Conservation (phyloP, 2,888 invertebrate species). For the Drosophila seclusa region DNA sequence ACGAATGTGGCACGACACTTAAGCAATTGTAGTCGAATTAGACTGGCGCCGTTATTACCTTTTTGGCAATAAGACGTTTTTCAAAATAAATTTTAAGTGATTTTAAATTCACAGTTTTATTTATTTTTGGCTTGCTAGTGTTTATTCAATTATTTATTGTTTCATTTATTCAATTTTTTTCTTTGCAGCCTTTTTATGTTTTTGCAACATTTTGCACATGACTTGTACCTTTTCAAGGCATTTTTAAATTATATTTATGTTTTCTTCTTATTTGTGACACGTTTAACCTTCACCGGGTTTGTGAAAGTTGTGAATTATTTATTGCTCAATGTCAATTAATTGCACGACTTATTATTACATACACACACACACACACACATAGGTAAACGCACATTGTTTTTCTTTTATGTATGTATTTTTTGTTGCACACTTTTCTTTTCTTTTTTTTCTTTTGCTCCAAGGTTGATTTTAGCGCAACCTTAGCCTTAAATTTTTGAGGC, state of each 20-base stretch:
- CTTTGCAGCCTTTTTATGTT: slow-evolving; percentile 4
- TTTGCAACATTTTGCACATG: slow-evolving; percentile 10
- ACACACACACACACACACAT: slow-evolving; percentile 7
- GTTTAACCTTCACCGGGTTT: slow-evolving; percentile 41
- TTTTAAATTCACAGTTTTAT: neutral
- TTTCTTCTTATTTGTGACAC: slow-evolving; percentile 29
- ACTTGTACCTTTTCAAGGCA: slow-evolving; percentile 28
- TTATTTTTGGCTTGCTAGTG: neutral
- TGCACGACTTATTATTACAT: slow-evolving; percentile 28
- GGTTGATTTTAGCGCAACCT: slow-evolving; percentile 66
- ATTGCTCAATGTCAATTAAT: slow-evolving; percentile 55
- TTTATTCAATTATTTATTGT: neutral
- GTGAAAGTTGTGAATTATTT: slow-evolving; percentile 50
- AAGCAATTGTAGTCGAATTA: neutral
- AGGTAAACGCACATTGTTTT: slow-evolving; percentile 11
- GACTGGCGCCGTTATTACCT: slow-evolving; percentile 12
- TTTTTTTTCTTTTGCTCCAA: slow-evolving; percentile 43
- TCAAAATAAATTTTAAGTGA: neutral
- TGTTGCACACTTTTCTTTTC: slow-evolving; percentile 18
- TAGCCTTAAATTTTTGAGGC: slow-evolving; percentile 54
- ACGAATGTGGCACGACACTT: neutral
- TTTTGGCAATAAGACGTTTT: neutral
- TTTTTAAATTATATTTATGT: slow-evolving; percentile 20
- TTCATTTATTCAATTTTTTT: slow-evolving; percentile 12
- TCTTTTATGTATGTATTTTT: slow-evolving; percentile 17